Evolutionary conservation across 2,113 vertebrate species (phyloP).

Genomic region (Blennius ocellaris): DNA sequence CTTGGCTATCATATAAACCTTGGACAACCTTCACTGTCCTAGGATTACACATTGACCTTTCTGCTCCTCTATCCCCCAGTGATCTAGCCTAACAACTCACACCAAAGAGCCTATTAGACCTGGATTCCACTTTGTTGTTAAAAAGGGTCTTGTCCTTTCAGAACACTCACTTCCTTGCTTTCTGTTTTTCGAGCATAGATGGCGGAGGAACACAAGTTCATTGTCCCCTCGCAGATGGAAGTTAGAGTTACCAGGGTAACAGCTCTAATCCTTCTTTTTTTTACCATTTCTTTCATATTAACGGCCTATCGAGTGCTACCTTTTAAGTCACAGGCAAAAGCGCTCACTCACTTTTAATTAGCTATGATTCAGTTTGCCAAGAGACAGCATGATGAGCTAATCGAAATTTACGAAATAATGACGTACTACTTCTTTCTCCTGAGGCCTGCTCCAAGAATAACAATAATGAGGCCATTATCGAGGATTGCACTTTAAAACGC

Average conservation of each 20-base stretch:
- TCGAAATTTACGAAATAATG: slow-evolving; percentile 99
- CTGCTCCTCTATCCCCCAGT: slow-evolving; percentile 87
- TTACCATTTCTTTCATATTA: slow-evolving; percentile 96
- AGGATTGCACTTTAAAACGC: slow-evolving; percentile 95
- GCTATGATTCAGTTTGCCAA: slow-evolving; percentile 93
- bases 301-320: slow-evolving; percentile 95
- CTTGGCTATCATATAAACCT: slow-evolving; percentile 87
- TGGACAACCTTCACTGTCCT: slow-evolving; percentile 90
- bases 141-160: slow-evolving; percentile 93
- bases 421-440: slow-evolving; percentile 93
- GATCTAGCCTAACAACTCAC: slow-evolving; percentile 89
- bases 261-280: slow-evolving; percentile 96
- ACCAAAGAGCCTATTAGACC: slow-evolving; percentile 90
- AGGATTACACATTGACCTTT: slow-evolving; percentile 90
- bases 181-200: slow-evolving; percentile 91
- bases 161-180: slow-evolving; percentile 87
- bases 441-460: slow-evolving; percentile 95
- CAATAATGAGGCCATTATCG: slow-evolving; percentile 99
- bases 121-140: slow-evolving; percentile 94
- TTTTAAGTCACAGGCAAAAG: slow-evolving; percentile 95
- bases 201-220: slow-evolving; percentile 96
- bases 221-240: slow-evolving; percentile 98
- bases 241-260: slow-evolving; percentile 99
- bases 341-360: slow-evolving; percentile 92
- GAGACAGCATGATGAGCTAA: slow-evolving; percentile 97